Base-by-base conservation (phyloP, 2,888 invertebrate species). In the Melanchra persicariae region DNA sequence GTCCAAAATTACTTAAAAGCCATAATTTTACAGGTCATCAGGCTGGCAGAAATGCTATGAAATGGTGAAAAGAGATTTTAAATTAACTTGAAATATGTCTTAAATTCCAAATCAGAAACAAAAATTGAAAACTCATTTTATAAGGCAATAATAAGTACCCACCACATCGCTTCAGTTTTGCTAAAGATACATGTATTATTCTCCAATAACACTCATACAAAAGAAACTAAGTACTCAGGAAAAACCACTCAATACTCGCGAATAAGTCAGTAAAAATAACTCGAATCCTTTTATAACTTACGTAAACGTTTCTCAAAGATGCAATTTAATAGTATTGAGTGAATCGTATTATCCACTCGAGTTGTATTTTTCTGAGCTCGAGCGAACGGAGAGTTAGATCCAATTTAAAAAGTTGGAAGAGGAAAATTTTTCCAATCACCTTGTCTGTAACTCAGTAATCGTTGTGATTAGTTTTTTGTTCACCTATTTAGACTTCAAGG, bases 351-450 rank as follows among this genome's bases (percentile, higher is more conserved):
- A 95, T 93, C 94, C 89, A 92, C 89, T 91, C 82, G 83, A 88
- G 83, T 89, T 87, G 82, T 82, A 87, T 86, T 85, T 87, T 87
- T 85, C 87, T 86, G 82, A 84, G 91, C 91, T 91, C 89, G 91
- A 87, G 87, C 88, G 92, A 94, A 93, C 93, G 90, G 91, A 92
- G 91, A 88, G 88, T 90, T 91, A 87, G 90, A 95, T 95, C 95
- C 95, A 95, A 95, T 95, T 95, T 95, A 93, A 93, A 94, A 95
- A 94, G 92, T 95, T 94, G 85, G 88, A 90, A 87, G 88, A 91
- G 92, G 91, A 91, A 93, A 94, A 93, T 92, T 93, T 94, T 94
- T 93, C 95, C 95, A 95, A 95, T 95, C 95, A 94, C 93, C 90
- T 88, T 89, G 87, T 86, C 81, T 86, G 85, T 74, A 81, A 88